Evolutionary conservation across 2,888 invertebrate species (phyloP).

Genomic region (Ichneumoninae sp.): DNA sequence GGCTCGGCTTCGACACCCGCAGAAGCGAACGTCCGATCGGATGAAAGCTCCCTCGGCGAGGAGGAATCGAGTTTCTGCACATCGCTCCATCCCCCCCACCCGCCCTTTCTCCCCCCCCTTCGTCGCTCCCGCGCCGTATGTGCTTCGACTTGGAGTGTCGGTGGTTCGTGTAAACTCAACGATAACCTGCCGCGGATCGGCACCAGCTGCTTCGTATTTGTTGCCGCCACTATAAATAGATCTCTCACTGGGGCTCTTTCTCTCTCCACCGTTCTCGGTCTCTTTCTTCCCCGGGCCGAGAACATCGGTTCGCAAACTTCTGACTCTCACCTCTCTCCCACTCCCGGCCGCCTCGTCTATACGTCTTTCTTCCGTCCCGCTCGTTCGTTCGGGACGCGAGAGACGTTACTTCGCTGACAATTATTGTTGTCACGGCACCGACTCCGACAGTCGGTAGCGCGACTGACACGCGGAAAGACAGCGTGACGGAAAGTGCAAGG

Average conservation of each 20-base stretch:
- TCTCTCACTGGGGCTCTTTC: constrained; percentile 62
- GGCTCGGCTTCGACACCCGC: constrained; percentile 45
- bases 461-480: constrained; percentile 82
- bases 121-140: constrained; percentile 1
- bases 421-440: constrained; percentile 82
- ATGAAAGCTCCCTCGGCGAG: constrained; percentile 52
- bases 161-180: constrained; percentile 73
- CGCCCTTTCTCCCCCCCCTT: constrained; percentile 8
- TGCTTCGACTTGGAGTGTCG: constrained; percentile 61
- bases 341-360: constrained; percentile 17
- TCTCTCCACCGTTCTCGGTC: constrained; percentile 56
- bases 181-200: constrained; percentile 82
- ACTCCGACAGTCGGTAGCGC: constrained; percentile 79
- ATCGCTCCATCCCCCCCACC: constrained; percentile 35
- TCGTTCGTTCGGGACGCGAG: constrained; percentile 70
- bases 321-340: constrained; percentile 60
- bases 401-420: constrained; percentile 82
- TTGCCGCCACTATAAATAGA: constrained; percentile 81
- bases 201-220: constrained; percentile 83
- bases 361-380: constrained; percentile 69
- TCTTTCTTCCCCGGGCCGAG: constrained; percentile 56
- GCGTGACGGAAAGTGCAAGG: constrained; percentile 79
- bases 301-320: constrained; percentile 64
- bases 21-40: constrained; percentile 55
- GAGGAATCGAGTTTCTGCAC: constrained; percentile 56